A percentile compares a stretch with the other conserved stretches of the same genome.
These are phyloP conservation scores for Eulemur rufifrons DNA, from an alignment of 2,113 vertebrate species.

Conservation along the genomic window DNA sequence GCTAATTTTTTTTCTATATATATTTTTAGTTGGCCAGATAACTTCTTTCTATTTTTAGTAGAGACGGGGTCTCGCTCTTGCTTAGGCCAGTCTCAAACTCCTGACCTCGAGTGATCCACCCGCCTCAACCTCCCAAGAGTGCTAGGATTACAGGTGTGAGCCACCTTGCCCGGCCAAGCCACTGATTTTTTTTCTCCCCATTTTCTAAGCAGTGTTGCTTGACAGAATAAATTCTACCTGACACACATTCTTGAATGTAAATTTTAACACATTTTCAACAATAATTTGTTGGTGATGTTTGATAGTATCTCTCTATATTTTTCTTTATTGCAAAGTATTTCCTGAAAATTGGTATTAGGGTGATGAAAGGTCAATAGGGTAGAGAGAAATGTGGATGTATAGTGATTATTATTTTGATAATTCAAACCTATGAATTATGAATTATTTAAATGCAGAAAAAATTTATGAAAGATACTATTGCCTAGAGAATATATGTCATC, in stretches of 20 bases:
- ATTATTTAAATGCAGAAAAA: not conserved
- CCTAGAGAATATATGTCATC: not conserved
- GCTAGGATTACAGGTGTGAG: no score
- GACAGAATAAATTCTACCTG: not conserved
- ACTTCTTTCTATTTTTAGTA: no score
- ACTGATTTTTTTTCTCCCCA: no score
- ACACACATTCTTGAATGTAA: not conserved
- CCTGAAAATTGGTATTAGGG: not conserved
- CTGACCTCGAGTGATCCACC: no score
- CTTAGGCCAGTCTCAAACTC: no score
- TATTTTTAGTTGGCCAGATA: no score
- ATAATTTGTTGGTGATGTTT: not conserved
- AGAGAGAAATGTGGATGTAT: not conserved
- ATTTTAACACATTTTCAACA: not conserved
- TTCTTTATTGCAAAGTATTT: slow-evolving; percentile 12
- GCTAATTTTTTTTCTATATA: no score
- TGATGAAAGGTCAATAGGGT: not conserved
- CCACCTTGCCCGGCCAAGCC: no score
- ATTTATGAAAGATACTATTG: slow-evolving; percentile 11
- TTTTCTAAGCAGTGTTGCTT: slow-evolving; percentile 2
- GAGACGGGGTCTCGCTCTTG: no score
- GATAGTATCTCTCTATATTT: not conserved
- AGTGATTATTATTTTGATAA: slow-evolving; percentile 29
- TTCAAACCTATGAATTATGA: not conserved
- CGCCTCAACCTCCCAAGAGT: no score